Conservation (phyloP, 1,140 invertebrate genomes). For the Maconellicoccus hirsutus region DNA sequence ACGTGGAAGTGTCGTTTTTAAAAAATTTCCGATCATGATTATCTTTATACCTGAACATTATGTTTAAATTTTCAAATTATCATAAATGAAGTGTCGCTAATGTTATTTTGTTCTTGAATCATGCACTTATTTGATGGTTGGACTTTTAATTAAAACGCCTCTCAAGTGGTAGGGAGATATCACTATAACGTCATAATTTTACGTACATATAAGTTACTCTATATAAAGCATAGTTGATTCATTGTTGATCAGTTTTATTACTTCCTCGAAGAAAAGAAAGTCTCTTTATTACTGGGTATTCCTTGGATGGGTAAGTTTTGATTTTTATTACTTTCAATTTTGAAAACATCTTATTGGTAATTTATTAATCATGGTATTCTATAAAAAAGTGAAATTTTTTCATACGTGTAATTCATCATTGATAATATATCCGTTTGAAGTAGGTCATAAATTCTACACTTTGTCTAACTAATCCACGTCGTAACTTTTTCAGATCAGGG, state of each 20-base stretch:
- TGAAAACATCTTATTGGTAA: background rate
- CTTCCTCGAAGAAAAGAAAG: constrained; percentile 1
- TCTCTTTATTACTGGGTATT: background rate
- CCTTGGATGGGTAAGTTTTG: constrained; percentile 2
- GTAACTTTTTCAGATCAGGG: background rate
- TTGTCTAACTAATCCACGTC: background rate
- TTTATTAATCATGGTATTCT: background rate
- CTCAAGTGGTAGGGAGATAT: background rate
- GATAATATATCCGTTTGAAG: background rate
- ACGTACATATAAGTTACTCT: background rate
- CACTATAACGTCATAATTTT: background rate
- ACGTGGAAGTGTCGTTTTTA: too few species aligned
- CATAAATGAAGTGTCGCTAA: background rate
- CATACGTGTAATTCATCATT: background rate
- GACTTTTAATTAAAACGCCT: background rate
- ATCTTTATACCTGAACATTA: background rate
- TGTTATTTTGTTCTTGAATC: background rate
- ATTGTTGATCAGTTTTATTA: background rate
- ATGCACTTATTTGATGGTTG: background rate
- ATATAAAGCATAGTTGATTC: background rate
- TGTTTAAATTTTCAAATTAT: background rate
- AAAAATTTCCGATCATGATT: background rate
- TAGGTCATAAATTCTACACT: background rate
- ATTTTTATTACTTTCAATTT: background rate
- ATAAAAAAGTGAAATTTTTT: background rate